Base-by-base conservation (phyloP, 2,888 invertebrate species). In the Lysandra coridon region DNA sequence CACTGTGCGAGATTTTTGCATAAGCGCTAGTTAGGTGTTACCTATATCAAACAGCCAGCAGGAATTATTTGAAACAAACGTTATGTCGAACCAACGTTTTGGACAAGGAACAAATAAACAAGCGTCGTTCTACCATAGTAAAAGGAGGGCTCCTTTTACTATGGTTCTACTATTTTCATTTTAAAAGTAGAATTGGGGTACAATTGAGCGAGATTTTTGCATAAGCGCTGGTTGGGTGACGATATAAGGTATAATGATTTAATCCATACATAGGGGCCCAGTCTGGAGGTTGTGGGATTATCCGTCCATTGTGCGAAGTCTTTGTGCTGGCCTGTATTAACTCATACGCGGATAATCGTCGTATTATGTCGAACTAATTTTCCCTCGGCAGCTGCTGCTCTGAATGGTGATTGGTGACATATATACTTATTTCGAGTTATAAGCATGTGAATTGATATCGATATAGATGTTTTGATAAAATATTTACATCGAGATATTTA, bases 301-400 rank as follows among this genome's bases (percentile, higher is more conserved):
- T 94, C 94, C 84, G 78, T 78, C 89, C 83, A 92, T 94, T 94
- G 94, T 94, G 90, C 92, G 92, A 92, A 92, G 87, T 89, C 94
- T 94, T 93, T 94, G 88, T 84, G 88, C 88, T 87, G 89, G 89
- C 88, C 91, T 79, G 92, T 92, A 94, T 94, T 93, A 92, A 94
- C 89, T 93, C 91, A 91, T 94, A 93, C 90, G 91, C 92, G 91
- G 93, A 93, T 94, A 94, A 94, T 94, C 94, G 92, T 87, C 84
- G 91, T 88, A 92, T 94, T 94, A 94, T 94, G 86, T 87, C 84
- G 91, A 91, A 91, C 93, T 94, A 93, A 93, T 93, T 94, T 94
- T 91, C 91, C 92, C 90, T 92, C 88, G 86, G 89, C 93, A 93
- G 92, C 93, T 92, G 93, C 90, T 89, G 89, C 86, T 87, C 87